These are phyloP conservation scores for Porites rus DNA, from an alignment of 92 coral and sea anemone genomes.

Conservation along the genomic window DNA sequence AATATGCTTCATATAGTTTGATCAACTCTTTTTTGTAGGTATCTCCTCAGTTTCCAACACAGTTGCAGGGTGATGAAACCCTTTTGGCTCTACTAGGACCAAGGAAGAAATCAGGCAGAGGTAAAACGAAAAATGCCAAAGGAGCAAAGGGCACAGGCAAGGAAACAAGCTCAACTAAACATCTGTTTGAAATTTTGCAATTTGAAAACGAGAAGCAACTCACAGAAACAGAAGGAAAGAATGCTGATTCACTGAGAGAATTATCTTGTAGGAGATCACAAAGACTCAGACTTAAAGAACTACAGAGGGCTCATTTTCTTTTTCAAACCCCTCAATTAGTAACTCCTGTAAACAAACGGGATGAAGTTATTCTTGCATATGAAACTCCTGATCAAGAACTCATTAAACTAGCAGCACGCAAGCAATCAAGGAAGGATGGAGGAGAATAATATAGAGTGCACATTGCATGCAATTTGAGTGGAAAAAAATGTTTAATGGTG, in stretches of 20 bases:
- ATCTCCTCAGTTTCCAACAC: constrained; percentile 69
- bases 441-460: not conserved
- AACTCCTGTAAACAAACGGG: constrained; percentile 21
- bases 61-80: constrained; percentile 19
- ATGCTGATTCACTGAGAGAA: not conserved
- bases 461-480: too few species aligned
- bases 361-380: constrained; percentile 28
- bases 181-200: not conserved
- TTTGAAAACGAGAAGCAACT: not conserved
- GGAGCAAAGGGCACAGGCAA: not conserved
- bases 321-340: constrained; percentile 17
- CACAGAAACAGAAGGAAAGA: not conserved
- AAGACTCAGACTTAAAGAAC: constrained; percentile 29
- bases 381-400: constrained; percentile 52
- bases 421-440: not conserved
- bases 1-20: not conserved
- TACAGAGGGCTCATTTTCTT: constrained; percentile 34
- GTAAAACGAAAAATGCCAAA: constrained; percentile 6
- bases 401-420: constrained; percentile 8
- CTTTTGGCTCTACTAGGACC: constrained; percentile 21
- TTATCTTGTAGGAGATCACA: constrained; percentile 24
- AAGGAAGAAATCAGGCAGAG: constrained; percentile 34
- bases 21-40: constrained; percentile 36
- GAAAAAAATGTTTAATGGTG: not conserved
- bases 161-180: constrained; percentile 20